These are phyloP conservation scores for Muscicapa comitata DNA, from an alignment of 2,797 vertebrate species.

Conservation along the genomic window DNA sequence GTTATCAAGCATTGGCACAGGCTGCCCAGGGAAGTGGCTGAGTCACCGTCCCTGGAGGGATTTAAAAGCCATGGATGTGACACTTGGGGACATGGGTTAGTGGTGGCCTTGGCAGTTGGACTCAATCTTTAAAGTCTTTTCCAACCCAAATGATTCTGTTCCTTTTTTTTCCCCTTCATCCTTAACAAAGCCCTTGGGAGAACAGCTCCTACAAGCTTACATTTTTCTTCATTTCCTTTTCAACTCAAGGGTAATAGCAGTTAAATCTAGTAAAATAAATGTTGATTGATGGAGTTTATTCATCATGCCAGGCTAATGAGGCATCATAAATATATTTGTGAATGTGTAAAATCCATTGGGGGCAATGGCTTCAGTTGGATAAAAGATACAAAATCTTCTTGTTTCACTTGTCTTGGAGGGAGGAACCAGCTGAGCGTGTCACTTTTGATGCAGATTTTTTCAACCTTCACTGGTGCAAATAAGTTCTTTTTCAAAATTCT, in stretches of 20 bases:
- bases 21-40: background rate
- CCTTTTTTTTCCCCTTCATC: background rate
- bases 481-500: constrained; percentile 6
- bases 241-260: constrained; percentile 21
- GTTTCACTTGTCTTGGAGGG: background rate
- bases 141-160: background rate
- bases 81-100: background rate
- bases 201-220: background rate
- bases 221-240: constrained; percentile 37
- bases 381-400: background rate
- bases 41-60: background rate
- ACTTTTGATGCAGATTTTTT: background rate
- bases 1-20: background rate
- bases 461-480: background rate
- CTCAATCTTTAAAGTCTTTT: background rate
- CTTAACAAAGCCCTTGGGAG: background rate
- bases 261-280: constrained; percentile 50
- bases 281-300: constrained; percentile 46
- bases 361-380: background rate
- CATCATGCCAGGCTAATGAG: constrained; percentile 40
- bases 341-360: constrained; percentile 13
- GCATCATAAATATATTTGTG: constrained; percentile 38
- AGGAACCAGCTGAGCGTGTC: background rate
- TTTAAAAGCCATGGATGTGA: background rate
- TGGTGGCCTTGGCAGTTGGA: background rate